phyloP scores from a whole-genome alignment of 1,140 invertebrate species.

The Plectrocnemia conspersa region DNA sequence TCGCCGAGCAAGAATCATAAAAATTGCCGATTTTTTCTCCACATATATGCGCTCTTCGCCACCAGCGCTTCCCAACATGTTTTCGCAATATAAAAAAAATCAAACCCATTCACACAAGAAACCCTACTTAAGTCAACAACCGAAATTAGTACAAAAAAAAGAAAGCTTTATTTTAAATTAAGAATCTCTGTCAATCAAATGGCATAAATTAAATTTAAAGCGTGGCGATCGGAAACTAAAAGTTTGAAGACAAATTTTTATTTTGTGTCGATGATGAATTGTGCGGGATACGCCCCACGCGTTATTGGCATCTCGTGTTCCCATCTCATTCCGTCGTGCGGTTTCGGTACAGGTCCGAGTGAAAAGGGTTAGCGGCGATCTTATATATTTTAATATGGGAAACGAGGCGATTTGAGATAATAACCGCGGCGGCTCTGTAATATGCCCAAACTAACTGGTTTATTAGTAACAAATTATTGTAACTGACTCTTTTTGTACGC shows the following conservation, averaged over 20 bases:
- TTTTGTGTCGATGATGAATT: constrained; percentile 28
- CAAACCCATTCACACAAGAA: too few species aligned
- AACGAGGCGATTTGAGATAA: constrained; percentile 31
- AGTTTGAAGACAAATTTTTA: constrained; percentile 3
- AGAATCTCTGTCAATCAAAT: too few species aligned
- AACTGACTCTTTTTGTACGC: too few species aligned
- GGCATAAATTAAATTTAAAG: too few species aligned
- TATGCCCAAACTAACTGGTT: constrained; percentile 32
- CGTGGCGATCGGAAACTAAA: too few species aligned
- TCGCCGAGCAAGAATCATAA: constrained; percentile 16
- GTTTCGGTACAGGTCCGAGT: too few species aligned
- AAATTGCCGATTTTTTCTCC: constrained; percentile 11
- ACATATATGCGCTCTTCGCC: background rate
- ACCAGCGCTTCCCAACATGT: too few species aligned
- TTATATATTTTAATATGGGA: constrained; percentile 25
- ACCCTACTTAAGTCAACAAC: too few species aligned
- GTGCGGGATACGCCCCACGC: constrained; percentile 30
- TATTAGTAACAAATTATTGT: constrained; percentile 27
- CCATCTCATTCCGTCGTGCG: constrained; percentile 8
- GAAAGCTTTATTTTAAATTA: too few species aligned
- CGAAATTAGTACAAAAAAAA: too few species aligned
- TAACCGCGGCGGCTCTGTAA: constrained; percentile 24
- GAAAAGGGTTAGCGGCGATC: too few species aligned
- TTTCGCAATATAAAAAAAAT: too few species aligned
- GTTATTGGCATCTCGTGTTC: constrained; percentile 29